Conservation (phyloP, 2,888 invertebrate species). For the Eulithis testata region DNA sequence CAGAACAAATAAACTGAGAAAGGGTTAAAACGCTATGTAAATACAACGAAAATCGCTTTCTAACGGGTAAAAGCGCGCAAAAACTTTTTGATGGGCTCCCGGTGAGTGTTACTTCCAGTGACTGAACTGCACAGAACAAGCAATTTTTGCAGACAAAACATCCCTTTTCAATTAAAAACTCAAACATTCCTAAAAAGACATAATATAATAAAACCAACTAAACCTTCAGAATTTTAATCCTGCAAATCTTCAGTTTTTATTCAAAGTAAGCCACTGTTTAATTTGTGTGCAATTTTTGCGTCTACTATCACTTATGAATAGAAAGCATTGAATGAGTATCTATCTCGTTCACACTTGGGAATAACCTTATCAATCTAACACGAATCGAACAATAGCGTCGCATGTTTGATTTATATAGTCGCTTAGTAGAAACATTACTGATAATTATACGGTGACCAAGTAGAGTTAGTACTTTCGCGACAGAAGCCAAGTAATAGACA, state of each 20-base stretch:
- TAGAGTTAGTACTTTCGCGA: constrained; percentile 65
- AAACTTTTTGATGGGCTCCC: constrained; percentile 72
- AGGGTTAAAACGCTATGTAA: constrained; percentile 71
- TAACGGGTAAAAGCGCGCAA: constrained; percentile 69
- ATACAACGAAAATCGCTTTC: constrained; percentile 71
- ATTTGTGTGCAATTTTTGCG: constrained; percentile 51
- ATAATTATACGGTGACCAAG: constrained; percentile 77
- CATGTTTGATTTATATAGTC: constrained; percentile 84
- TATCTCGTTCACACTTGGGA: constrained; percentile 82
- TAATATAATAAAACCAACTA: background rate
- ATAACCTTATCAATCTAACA: constrained; percentile 84
- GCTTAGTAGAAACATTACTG: constrained; percentile 84
- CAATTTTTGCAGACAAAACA: constrained; percentile 44
- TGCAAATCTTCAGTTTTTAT: background rate
- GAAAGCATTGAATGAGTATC: constrained; percentile 77
- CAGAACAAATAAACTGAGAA: constrained; percentile 61
- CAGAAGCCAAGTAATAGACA: constrained; percentile 15
- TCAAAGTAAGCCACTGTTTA: background rate
- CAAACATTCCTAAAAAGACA: background rate
- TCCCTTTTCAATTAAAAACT: background rate
- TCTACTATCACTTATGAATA: constrained; percentile 75
- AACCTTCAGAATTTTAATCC: background rate
- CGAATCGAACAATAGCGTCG: constrained; percentile 84
- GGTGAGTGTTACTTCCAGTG: constrained; percentile 43
- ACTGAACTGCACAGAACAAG: constrained; percentile 48